Evolutionary conservation across 2,888 invertebrate genomes (phyloP).

Genomic region (Drosophila paucipuncta): DNA sequence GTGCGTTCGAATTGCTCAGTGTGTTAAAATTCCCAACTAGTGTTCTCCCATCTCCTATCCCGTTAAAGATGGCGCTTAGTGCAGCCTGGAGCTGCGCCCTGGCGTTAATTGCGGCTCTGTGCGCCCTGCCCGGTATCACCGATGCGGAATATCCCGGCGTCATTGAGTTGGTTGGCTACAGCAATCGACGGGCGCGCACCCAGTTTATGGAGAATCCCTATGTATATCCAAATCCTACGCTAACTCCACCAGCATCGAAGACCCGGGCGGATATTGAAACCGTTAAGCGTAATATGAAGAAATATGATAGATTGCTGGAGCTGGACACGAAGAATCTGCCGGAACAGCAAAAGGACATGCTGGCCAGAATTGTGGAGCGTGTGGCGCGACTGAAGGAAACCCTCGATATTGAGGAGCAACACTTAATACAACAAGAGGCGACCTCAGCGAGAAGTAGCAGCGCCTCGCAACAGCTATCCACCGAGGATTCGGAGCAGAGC

Average conservation of each 20-base stretch:
- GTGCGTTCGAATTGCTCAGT: conserved; percentile 17
- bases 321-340: conserved; percentile 84
- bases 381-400: conserved; percentile 85
- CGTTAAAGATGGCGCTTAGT: conserved; percentile 60
- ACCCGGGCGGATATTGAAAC: conserved; percentile 84
- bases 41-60: neutral
- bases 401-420: conserved; percentile 80
- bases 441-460: conserved; percentile 52
- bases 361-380: conserved; percentile 85
- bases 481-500: conserved; percentile 52
- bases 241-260: conserved; percentile 79
- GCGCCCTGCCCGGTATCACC: conserved; percentile 39
- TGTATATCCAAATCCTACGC: conserved; percentile 42
- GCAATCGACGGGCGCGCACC: conserved; percentile 83
- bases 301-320: conserved; percentile 83
- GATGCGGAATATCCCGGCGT: conserved; percentile 83
- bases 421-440: conserved; percentile 61
- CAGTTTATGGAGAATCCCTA: conserved; percentile 72
- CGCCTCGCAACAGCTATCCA: conserved; percentile 12
- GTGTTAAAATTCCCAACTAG: conserved; percentile 16
- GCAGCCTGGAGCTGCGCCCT: conserved; percentile 64
- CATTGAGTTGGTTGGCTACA: conserved; percentile 84
- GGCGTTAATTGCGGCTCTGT: conserved; percentile 42
- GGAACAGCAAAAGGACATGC: conserved; percentile 85
- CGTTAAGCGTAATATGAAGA: conserved; percentile 84